Base-by-base conservation (phyloP, 2,888 invertebrate genomes). In the Pachymerium ferrugineum region DNA sequence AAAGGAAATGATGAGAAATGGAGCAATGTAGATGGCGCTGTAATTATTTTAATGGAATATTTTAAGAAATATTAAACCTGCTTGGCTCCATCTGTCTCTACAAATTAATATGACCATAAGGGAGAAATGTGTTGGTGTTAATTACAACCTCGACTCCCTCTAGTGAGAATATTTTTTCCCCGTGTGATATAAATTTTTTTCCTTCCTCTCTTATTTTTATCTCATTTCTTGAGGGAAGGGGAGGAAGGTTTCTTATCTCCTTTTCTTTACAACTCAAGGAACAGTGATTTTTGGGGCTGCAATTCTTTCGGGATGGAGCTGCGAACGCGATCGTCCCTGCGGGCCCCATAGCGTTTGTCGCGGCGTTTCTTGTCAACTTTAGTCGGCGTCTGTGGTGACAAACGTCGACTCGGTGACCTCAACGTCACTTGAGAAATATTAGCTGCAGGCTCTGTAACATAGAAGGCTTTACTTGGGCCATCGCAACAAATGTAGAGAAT, bases 41-140 rank as follows among this genome's bases (percentile, higher is more conserved):
- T 62, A 62, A 62, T 62, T 62, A 62, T 62, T 62, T 62, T 62
- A 62, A 62, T 62, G 62, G 62, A 62, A 62, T 62, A 62, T 62
- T 62, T 62, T 62, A 62, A 62, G 62, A 62, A 62, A 62, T 62
- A 62, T 62, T 62, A 62, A 62, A 62, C 62, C 62, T 25, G 62
- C 62, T 62, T 62, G 62, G 62, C 25, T 62, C 62, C 62, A 62
- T 62, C 62, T 62, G 62, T 62, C 62, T 22, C 62, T 62, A 28
- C 62, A 62, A 62, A 62, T 62, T 62, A 62, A 62, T 62, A 28
- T 62, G 62, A 62, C 62, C 62, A 62, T 62, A 28, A 62, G 62
- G 28, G 62, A 62, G 62, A 62, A 54, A 62, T 62, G 62, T 62
- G 62, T 62, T 62, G 62, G 62, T 62, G 62, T 62, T 62, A 62